Percentiles rank a stretch among this genome's conserved stretches.
Evolutionary conservation across 2,113 vertebrate genomes (phyloP).

Genomic region (Microcebus lehilahytsara): DNA sequence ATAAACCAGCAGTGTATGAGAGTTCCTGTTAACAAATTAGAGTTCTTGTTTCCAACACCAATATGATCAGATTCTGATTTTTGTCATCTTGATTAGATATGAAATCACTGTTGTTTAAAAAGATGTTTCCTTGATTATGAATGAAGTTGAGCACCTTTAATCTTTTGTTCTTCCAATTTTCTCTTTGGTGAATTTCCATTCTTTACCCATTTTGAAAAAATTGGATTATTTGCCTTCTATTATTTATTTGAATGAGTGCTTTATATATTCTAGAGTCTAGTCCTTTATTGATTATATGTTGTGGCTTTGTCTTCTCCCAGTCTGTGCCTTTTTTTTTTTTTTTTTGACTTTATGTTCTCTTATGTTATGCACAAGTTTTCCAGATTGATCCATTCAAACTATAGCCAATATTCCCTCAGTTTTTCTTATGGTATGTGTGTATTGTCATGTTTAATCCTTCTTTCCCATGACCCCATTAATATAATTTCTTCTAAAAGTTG

Average conservation of each 20-base stretch:
- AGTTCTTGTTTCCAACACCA: not conserved
- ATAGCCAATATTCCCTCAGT: not conserved
- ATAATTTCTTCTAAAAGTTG: not conserved
- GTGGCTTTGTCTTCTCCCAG: not conserved
- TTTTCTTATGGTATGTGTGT: not conserved
- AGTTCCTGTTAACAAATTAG: not conserved
- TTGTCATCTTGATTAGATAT: not conserved
- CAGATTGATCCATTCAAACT: not conserved
- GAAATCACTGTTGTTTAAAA: not conserved
- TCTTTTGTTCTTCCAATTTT: not conserved
- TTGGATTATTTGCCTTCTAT: not conserved
- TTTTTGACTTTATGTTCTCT: not conserved
- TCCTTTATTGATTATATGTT: not conserved
- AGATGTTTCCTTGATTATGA: not conserved
- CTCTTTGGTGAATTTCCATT: not conserved
- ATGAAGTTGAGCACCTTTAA: not conserved
- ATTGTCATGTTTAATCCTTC: not conserved
- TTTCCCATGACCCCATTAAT: not conserved
- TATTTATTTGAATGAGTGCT: not conserved
- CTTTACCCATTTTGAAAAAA: not conserved
- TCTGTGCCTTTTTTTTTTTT: not conserved
- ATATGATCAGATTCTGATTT: not conserved
- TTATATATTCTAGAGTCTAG: not conserved
- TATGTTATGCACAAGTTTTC: not conserved
- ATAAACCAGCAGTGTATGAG: not conserved